Evolutionary conservation across 2,797 vertebrate species (phyloP), one percentile per base, ranked within the genome.

Genomic region (Melanotaenia pygmaea): DNA sequence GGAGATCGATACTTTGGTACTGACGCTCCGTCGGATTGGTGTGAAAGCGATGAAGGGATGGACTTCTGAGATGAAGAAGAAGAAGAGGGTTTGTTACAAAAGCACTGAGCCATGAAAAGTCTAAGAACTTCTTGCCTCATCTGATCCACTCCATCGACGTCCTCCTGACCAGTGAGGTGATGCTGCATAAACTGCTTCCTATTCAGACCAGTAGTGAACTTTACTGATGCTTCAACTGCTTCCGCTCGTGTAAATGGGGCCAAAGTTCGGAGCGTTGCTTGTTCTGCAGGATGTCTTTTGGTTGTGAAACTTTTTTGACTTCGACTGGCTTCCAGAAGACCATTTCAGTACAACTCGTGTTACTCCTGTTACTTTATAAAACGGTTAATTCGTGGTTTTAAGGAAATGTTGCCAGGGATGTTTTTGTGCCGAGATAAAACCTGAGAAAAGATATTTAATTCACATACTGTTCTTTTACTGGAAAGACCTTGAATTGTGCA

Each of bases 1-100:
- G 96, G 96, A 5, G 97, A 98, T 85, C 94, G 97, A 61, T 98
- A 96, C 92, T 98, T 98, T 0, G 97, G 97, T 81, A 98, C 97
- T 0, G 96, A 98, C 0, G 94, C 95, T 38, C 95, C 96, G 0
- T 94, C 95, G 0, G 94, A 95, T 80, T 95, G 93, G 86, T 94
- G 93, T 13, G 96, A 97, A 54, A 94, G 92, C 0, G 96, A 96
- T 4, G 94, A 96, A 10, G 86, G 90, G 67, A 93, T 94, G 94
- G 95, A 96, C 82, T 94, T 90, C 93, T 97, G 82, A 94, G 2
- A 20, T 51, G n/a, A 20, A 0, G 54, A 22, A n/a, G 14, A 22
- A 9, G n/a, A 40, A 20, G 67, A 53, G 0, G 26, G 5, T 5
- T 64, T 24, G 38, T 37, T 70, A 37, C 45, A 22, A 28, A 71